phyloP scores from a whole-genome alignment of 2,888 invertebrate species.

The Callosobruchus maculatus region DNA sequence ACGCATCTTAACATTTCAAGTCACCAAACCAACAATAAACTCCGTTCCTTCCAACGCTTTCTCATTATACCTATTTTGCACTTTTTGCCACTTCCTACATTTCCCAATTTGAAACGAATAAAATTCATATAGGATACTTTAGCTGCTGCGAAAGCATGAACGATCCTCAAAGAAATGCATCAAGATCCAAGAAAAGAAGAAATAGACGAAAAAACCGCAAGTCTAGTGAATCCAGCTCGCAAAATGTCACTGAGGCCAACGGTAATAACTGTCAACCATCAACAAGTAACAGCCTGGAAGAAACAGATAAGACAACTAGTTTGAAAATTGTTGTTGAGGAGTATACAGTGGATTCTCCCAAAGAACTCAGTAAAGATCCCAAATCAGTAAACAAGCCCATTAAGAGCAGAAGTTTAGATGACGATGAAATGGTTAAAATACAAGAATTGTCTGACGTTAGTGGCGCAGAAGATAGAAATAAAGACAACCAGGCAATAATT shows the following conservation, averaged over 20 bases:
- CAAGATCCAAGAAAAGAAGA: slow-evolving; percentile 26
- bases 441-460: slow-evolving; percentile 43
- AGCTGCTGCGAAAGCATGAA: slow-evolving; percentile 19
- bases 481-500: slow-evolving; percentile 51
- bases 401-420: slow-evolving; percentile 46
- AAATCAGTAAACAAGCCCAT: slow-evolving; percentile 19
- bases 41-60: neutral
- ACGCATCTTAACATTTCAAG: neutral
- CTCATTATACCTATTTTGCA: neutral
- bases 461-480: slow-evolving; percentile 36
- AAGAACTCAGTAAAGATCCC: slow-evolving; percentile 17
- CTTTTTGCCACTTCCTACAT: neutral
- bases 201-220: slow-evolving; percentile 25
- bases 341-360: slow-evolving; percentile 47
- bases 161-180: slow-evolving; percentile 17
- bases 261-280: slow-evolving; percentile 14
- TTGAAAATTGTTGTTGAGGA: slow-evolving; percentile 6
- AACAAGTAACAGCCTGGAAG: slow-evolving; percentile 10
- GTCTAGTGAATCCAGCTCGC: neutral
- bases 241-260: neutral
- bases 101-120: neutral
- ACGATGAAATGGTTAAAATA: slow-evolving; percentile 44
- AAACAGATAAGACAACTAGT: neutral
- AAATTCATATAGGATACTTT: neutral
- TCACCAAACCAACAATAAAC: neutral